Evolutionary conservation across 2,797 vertebrate genomes (phyloP).

Genomic region (Arremon brunneinucha): DNA sequence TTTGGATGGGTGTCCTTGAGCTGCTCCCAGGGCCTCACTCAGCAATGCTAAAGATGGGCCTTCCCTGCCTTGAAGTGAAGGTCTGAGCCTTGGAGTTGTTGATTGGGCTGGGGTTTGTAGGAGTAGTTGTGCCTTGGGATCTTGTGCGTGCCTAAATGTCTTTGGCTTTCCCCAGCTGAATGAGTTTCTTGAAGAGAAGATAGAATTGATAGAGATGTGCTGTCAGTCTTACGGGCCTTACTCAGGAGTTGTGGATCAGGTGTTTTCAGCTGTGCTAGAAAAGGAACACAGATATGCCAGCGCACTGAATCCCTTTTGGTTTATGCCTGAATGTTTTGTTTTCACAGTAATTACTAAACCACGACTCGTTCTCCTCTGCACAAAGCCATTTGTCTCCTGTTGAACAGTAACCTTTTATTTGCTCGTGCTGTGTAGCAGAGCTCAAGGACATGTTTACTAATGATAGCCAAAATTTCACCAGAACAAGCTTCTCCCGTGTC

Average conservation of each 20-base stretch:
- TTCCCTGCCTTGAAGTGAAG: background rate
- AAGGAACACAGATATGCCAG: background rate
- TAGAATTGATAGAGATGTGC: background rate
- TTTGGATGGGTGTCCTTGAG: background rate
- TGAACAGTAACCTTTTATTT: conserved; percentile 63
- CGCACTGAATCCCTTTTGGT: background rate
- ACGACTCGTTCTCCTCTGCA: background rate
- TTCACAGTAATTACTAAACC: background rate
- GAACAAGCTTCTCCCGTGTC: background rate
- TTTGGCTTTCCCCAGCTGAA: background rate
- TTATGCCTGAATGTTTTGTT: background rate
- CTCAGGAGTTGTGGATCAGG: background rate
- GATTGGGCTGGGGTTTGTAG: background rate
- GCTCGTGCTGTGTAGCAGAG: background rate
- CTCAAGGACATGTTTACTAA: conserved; percentile 36
- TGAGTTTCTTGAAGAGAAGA: background rate
- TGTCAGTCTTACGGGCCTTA: background rate
- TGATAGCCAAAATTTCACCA: conserved; percentile 21
- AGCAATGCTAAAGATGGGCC: background rate
- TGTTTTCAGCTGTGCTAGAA: background rate
- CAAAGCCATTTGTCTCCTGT: conserved; percentile 44
- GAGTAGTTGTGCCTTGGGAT: background rate
- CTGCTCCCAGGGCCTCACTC: background rate
- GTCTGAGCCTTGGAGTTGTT: background rate
- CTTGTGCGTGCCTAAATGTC: background rate